These are phyloP conservation scores for Siniperca undulata DNA, from an alignment of 2,797 vertebrate genomes.

Conservation along the genomic window DNA sequence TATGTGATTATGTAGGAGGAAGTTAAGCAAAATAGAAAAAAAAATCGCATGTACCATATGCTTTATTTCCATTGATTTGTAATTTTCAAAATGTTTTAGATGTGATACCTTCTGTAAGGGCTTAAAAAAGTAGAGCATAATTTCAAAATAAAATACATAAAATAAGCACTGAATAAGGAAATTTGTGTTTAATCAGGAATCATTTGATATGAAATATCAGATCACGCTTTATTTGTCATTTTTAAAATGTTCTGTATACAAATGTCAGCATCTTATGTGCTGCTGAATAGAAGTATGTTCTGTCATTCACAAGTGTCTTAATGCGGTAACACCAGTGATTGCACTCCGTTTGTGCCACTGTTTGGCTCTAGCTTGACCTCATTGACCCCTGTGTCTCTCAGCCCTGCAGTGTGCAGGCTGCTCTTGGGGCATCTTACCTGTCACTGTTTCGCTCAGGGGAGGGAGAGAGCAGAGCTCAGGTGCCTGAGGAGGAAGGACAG, in stretches of 20 bases:
- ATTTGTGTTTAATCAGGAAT: neutral
- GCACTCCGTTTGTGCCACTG: slow-evolving; percentile 18
- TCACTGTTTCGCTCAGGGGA: slow-evolving; percentile 57
- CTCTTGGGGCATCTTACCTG: slow-evolving; percentile 60
- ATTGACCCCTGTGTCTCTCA: slow-evolving; percentile 29
- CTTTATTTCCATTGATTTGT: neutral
- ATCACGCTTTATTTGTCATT: neutral
- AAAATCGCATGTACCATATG: neutral
- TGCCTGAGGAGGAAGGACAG: slow-evolving; percentile 51
- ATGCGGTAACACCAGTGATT: slow-evolving; percentile 5
- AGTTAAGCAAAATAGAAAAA: neutral
- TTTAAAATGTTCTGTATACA: neutral
- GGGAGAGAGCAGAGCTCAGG: slow-evolving; percentile 26
- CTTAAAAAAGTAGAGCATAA: neutral
- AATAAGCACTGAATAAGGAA: neutral
- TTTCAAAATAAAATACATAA: neutral
- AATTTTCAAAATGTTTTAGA: neutral
- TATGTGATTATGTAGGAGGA: neutral
- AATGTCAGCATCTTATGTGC: neutral
- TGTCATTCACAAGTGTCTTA: neutral
- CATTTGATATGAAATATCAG: neutral
- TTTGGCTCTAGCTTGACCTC: slow-evolving; percentile 38
- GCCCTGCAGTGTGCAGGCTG: slow-evolving; percentile 24
- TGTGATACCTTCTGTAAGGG: neutral
- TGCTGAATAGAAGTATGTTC: neutral